A percentile compares a stretch with the other conserved stretches of the same genome.
phyloP scores from a whole-genome alignment of 2,888 invertebrate genomes.

The Macrophya alboannulata region DNA sequence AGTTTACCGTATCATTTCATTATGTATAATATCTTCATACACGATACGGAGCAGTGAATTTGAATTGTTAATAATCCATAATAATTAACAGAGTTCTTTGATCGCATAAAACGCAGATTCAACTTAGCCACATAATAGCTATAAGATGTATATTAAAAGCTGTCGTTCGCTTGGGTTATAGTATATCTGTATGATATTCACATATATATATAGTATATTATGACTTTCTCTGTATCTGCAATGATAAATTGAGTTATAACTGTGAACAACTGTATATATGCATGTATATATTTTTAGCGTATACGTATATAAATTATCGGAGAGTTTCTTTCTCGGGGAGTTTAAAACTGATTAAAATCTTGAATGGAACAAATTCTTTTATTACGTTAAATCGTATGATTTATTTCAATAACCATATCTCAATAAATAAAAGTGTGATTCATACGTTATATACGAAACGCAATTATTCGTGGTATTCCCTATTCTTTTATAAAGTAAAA shows the following conservation, averaged over 20 bases:
- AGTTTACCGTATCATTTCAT: conserved; percentile 33
- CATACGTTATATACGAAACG: too few relatives aligned
- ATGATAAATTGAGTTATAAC: neutral
- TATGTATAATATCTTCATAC: conserved; percentile 22
- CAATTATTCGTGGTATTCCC: too few relatives aligned
- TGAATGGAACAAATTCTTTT: neutral
- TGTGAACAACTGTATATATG: neutral
- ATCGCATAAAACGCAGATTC: conserved; percentile 30
- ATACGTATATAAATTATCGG: neutral
- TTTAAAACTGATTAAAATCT: neutral
- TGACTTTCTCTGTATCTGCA: conserved; percentile 19
- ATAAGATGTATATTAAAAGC: neutral
- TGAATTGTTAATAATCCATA: conserved; percentile 7
- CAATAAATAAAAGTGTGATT: neutral
- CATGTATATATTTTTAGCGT: neutral
- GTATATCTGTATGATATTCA: neutral
- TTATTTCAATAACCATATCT: neutral
- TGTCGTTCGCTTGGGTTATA: neutral
- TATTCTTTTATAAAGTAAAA: too few relatives aligned
- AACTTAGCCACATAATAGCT: neutral
- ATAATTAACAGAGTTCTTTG: conserved; percentile 31
- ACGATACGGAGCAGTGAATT: conserved; percentile 43
- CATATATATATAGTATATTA: neutral
- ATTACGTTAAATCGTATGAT: neutral
- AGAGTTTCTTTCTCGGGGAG: neutral